Evolutionary conservation across 2,113 vertebrate species (phyloP).

Genomic region (Nematolebias whitei): DNA sequence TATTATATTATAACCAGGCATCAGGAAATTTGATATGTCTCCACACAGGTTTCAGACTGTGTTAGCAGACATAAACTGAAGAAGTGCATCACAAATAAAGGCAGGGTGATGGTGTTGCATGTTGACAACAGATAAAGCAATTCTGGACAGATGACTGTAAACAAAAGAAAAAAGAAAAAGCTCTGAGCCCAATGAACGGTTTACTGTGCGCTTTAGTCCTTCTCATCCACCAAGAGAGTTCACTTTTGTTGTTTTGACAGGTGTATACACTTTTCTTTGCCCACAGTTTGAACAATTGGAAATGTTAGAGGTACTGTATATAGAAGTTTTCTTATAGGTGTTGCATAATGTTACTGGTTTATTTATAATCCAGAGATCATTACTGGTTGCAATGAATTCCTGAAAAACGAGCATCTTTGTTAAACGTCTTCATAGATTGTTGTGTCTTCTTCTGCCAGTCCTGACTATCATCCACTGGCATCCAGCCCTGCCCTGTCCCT

Average conservation of each 20-base stretch:
- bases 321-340: too few species aligned
- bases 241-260: background rate
- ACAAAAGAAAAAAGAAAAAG: too few species aligned
- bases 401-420: background rate
- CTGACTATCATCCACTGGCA: constrained; percentile 7
- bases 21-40: background rate
- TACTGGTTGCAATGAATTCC: background rate
- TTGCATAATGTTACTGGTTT: background rate
- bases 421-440: background rate
- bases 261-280: background rate
- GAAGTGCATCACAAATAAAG: background rate
- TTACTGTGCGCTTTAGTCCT: background rate
- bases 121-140: background rate
- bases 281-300: background rate
- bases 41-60: background rate
- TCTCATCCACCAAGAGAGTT: background rate
- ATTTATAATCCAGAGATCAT: background rate
- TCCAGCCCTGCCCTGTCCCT: constrained; percentile 10
- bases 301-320: too few species aligned
- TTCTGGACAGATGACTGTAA: background rate
- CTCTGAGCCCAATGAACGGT: background rate
- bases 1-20: background rate
- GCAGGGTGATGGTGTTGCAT: background rate
- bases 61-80: background rate
- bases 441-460: constrained; percentile 1